phyloP scores from a whole-genome alignment of 2,797 vertebrate species.

The Ficedula albicollis region DNA sequence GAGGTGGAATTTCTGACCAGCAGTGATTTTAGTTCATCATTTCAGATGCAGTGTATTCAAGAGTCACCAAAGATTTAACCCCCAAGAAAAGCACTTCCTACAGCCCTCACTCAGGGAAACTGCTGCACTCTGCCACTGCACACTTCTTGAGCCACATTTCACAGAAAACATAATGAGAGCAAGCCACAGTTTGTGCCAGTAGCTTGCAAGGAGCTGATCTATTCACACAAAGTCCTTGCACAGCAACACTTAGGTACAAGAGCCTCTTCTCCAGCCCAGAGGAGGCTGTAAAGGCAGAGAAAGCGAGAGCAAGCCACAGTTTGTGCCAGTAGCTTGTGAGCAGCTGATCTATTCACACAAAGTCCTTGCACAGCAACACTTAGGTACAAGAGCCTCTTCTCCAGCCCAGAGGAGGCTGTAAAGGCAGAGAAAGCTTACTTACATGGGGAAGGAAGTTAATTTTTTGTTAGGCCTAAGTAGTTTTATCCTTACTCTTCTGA shows the following conservation, averaged over 20 bases:
- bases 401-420: neutral
- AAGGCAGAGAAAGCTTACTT: neutral
- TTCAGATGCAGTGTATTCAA: neutral
- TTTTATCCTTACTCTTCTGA: neutral
- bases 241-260: neutral
- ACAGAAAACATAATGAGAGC: neutral
- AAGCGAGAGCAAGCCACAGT: too few species aligned
- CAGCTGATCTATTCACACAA: neutral
- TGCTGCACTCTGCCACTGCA: neutral
- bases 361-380: neutral
- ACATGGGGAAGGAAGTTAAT: rapidly evolving
- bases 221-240: neutral
- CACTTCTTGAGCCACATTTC: neutral
- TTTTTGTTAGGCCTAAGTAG: neutral
- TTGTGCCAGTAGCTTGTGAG: too few species aligned
- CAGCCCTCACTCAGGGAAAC: neutral
- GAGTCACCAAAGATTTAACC: neutral
- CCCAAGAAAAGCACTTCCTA: neutral
- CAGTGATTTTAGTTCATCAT: neutral
- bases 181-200: neutral
- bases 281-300: neutral
- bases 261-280: neutral
- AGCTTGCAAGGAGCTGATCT: neutral
- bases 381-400: neutral
- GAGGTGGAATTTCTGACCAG: neutral